Evolutionary conservation across 2,888 invertebrate genomes (phyloP), one percentile per base, ranked within the genome.

Genomic region (Nephrotoma appendiculata): DNA sequence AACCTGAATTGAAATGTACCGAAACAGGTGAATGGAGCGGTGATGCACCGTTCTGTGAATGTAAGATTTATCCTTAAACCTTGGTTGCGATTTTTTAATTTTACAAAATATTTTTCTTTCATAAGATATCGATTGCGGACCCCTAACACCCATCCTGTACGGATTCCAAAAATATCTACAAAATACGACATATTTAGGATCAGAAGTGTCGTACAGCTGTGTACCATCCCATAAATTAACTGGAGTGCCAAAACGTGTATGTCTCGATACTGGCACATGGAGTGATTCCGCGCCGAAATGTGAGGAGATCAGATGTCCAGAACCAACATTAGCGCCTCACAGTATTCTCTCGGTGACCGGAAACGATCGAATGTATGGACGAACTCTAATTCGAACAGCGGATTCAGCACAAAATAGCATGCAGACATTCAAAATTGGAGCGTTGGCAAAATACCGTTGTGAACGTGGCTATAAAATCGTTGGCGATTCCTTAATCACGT

Each of bases 251-350:
- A 93, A 94, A 85, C 92, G 97, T 87, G 92, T 93, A 19, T 98
- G 98, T 89, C 92, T 94, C 71, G 95, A 95, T 88, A 95, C 94
- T 87, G 95, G 94, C 87, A 94, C 94, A 89, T 98, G 98, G 98
- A 97, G 96, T 89, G 97, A 96, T 88, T 92, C 93, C 0, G 94
- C 96, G 0, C 97, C 98, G 0, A 95, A 95, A 92, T 98, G 98
- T 91, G 97, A 97, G 95, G 97, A 98, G 92, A 96, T 98, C 88
- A 94, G 98, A 86, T 98, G 98, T 89, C 93, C 95, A 0, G 97
- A 97, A 89, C 98, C 98, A 0, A 92, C 95, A 2, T 92, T 97
- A 43, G 96, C 98, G 0, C 95, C 96, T 43, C 97, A 97, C 90
- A 96, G 97, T 88, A 96, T 97, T 41, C 93, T 97, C 0, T 97